These are phyloP conservation scores for Hafferia zeledoni DNA, from an alignment of 2,797 vertebrate genomes.

Conservation along the genomic window DNA sequence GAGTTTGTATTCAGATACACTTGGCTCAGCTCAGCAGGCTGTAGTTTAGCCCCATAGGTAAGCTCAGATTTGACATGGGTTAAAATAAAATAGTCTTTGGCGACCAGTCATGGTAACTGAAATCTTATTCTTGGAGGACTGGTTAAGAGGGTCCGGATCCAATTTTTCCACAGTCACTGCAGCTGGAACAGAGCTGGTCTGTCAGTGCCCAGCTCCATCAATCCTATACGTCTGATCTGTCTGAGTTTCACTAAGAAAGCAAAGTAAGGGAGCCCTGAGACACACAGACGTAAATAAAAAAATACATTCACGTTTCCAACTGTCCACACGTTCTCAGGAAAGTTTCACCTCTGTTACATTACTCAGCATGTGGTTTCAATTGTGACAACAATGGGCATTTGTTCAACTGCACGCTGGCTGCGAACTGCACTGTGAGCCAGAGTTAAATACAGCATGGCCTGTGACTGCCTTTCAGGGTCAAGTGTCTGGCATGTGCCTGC, in stretches of 20 bases:
- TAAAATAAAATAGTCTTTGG: constrained; percentile 43
- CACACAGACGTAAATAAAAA: constrained; percentile 53
- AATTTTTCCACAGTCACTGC: constrained; percentile 8
- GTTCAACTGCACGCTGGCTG: constrained; percentile 55
- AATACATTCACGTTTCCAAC: constrained; percentile 33
- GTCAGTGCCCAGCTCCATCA: constrained; percentile 23
- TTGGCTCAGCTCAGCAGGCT: constrained; percentile 44
- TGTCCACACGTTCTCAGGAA: constrained; percentile 52
- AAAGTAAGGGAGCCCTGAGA: constrained; percentile 33
- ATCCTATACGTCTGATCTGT: background rate
- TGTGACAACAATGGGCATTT: constrained; percentile 74
- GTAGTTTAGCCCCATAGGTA: constrained; percentile 39
- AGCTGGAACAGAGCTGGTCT: constrained; percentile 37
- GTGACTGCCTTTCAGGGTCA: constrained; percentile 60
- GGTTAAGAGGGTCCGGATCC: constrained; percentile 28
- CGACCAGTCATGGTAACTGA: background rate
- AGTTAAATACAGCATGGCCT: constrained; percentile 57
- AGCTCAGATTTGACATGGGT: constrained; percentile 39
- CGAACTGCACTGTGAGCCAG: background rate
- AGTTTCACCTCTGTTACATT: constrained; percentile 54
- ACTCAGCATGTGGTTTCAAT: constrained; percentile 80
- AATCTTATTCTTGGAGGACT: constrained; percentile 35
- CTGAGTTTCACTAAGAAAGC: constrained; percentile 42
- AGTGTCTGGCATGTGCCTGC: constrained; percentile 56
- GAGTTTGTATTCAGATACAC: background rate